Conservation (phyloP, 2,113 vertebrate genomes). For the Glaucomys volans region DNA sequence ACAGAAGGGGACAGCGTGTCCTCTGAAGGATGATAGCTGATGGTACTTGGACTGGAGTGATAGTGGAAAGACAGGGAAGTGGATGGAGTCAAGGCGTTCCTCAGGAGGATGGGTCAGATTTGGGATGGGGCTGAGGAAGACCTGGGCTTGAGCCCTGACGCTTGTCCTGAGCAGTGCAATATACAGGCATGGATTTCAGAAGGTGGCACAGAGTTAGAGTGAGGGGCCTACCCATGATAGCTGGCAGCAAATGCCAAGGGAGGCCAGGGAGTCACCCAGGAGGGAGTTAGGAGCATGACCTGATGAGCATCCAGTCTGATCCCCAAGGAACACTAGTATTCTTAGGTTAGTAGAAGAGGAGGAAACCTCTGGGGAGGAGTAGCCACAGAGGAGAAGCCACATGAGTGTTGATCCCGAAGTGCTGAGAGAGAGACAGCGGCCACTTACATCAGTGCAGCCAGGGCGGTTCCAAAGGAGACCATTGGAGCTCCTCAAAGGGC, state of each 20-base stretch:
- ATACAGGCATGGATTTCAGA: not conserved
- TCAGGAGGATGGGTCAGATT: rapidly evolving
- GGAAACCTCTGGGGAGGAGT: rapidly evolving
- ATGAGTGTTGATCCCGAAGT: rapidly evolving
- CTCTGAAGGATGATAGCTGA: not conserved
- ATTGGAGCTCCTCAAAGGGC: too few relatives aligned
- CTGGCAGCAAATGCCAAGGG: too few relatives aligned
- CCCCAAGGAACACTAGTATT: rapidly evolving
- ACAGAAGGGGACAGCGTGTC: rapidly evolving
- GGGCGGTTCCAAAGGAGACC: rapidly evolving
- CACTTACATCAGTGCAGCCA: rapidly evolving
- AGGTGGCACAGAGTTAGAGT: rapidly evolving
- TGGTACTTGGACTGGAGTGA: rapidly evolving
- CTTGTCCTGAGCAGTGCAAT: not conserved
- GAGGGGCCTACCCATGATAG: rapidly evolving
- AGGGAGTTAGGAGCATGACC: rapidly evolving
- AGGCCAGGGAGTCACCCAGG: rapidly evolving
- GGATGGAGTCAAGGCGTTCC: rapidly evolving
- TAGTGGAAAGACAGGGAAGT: rapidly evolving
- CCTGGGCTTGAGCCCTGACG: rapidly evolving
- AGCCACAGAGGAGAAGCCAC: too few relatives aligned
- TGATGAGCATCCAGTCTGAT: rapidly evolving
- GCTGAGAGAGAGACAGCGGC: not conserved
- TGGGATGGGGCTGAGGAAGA: not conserved
- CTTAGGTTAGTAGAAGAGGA: not conserved